Percentiles rank a stretch among this genome's conserved stretches.
Conservation (phyloP, 2,113 vertebrate species). For the Thalassoma bifasciatum region DNA sequence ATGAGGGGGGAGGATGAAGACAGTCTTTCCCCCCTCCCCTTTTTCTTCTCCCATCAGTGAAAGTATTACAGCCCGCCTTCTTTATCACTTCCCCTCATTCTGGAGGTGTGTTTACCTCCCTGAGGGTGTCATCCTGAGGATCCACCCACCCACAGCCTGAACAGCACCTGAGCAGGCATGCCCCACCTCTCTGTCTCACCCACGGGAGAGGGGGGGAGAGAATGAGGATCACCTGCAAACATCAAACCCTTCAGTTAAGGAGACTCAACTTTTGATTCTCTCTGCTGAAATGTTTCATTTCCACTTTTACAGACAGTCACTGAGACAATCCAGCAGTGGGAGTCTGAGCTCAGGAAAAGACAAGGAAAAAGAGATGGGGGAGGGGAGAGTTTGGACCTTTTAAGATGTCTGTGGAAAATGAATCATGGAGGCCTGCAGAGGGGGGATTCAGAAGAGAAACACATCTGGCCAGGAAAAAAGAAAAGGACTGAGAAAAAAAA, state of each 20-base stretch:
- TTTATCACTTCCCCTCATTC: slow-evolving; percentile 32
- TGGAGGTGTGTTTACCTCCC: slow-evolving; percentile 46
- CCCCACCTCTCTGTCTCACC: slow-evolving; percentile 25
- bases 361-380: slow-evolving; percentile 50
- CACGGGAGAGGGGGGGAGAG: slow-evolving; percentile 29
- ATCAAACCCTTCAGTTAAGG: slow-evolving; percentile 27
- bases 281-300: slow-evolving; percentile 20
- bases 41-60: slow-evolving; percentile 44
- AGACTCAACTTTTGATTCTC: slow-evolving; percentile 53
- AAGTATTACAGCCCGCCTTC: slow-evolving; percentile 50
- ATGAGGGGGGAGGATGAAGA: slow-evolving; percentile 9
- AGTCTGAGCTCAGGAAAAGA: slow-evolving; percentile 56
- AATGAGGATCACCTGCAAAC: not conserved
- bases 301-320: slow-evolving; percentile 44
- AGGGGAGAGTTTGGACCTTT: slow-evolving; percentile 48
- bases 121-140: slow-evolving; percentile 27
- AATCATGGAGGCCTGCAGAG: slow-evolving; percentile 81
- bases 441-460: slow-evolving; percentile 75
- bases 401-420: slow-evolving; percentile 84
- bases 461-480: slow-evolving; percentile 74
- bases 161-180: slow-evolving; percentile 48
- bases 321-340: slow-evolving; percentile 68
- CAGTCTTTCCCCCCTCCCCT: slow-evolving; percentile 4
- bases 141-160: slow-evolving; percentile 22
- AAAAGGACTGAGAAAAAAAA: slow-evolving; percentile 28